Conservation (phyloP, 2,888 invertebrate species). For the Eupithecia vulgata region DNA sequence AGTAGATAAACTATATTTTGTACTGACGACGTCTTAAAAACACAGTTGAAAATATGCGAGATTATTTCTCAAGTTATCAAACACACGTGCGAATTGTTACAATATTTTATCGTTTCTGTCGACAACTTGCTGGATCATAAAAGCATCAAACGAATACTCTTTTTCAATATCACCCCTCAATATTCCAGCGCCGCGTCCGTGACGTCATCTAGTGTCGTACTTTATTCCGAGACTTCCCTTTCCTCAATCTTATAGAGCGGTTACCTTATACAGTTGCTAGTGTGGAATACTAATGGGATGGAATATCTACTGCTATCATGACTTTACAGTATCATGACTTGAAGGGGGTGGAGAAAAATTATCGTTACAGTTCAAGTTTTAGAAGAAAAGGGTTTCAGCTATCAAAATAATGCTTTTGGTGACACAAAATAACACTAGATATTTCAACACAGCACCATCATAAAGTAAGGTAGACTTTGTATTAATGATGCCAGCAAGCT, state of each 20-base stretch:
- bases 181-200: conserved; percentile 9
- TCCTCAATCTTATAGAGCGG: conserved; percentile 27
- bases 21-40: too few species aligned
- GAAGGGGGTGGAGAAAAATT: background rate
- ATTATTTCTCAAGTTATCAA: background rate
- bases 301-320: background rate
- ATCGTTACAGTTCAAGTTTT: background rate
- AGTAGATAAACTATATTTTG: too few species aligned
- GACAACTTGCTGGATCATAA: background rate
- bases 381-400: background rate
- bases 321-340: background rate
- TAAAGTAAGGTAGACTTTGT: too few species aligned
- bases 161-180: conserved; percentile 14
- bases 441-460: too few species aligned
- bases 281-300: conserved; percentile 20
- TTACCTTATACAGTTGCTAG: conserved; percentile 11
- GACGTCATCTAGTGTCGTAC: conserved; percentile 23
- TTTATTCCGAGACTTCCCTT: conserved; percentile 22
- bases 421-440: too few species aligned
- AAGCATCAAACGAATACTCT: background rate
- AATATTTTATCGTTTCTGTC: background rate
- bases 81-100: background rate
- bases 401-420: too few species aligned
- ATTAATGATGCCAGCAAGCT: too few species aligned
- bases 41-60: background rate